Percentiles rank a stretch among this genome's conserved stretches.
phyloP scores from a whole-genome alignment of 2,888 invertebrate genomes.

The Acheta domesticus region DNA sequence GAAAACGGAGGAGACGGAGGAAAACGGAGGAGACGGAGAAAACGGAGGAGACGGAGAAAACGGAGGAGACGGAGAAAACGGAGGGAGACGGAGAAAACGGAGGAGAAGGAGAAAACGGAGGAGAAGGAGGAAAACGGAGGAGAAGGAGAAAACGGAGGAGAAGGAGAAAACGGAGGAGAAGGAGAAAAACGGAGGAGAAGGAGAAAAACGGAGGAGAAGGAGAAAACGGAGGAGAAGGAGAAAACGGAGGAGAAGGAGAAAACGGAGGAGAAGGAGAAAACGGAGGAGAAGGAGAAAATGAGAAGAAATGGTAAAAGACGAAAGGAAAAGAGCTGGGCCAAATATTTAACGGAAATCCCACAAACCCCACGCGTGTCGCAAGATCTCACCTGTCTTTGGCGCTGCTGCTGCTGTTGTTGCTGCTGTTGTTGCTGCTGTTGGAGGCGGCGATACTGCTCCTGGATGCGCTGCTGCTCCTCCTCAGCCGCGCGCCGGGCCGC shows the following conservation, averaged over 20 bases:
- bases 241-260: too few relatives aligned
- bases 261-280: too few relatives aligned
- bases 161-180: too few relatives aligned
- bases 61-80: background rate
- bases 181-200: too few relatives aligned
- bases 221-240: too few relatives aligned
- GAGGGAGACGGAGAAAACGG: background rate
- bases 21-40: background rate
- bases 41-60: background rate
- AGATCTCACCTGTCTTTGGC: background rate
- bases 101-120: background rate
- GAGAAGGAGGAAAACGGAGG: background rate
- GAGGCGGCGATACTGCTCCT: constrained; percentile 49
- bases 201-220: too few relatives aligned
- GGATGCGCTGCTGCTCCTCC: constrained; percentile 47
- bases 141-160: background rate
- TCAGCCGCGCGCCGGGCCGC: constrained; percentile 44
- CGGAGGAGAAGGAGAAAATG: too few relatives aligned
- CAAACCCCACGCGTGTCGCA: too few relatives aligned
- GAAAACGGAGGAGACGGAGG: background rate
- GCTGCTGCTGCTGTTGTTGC: constrained; percentile 37
- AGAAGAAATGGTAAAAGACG: too few relatives aligned
- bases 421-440: constrained; percentile 40
- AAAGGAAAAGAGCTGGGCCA: too few relatives aligned
- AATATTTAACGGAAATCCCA: too few relatives aligned